These are phyloP conservation scores for Mormyrus iriodes DNA, from an alignment of 2,113 vertebrate genomes.

Conservation along the genomic window DNA sequence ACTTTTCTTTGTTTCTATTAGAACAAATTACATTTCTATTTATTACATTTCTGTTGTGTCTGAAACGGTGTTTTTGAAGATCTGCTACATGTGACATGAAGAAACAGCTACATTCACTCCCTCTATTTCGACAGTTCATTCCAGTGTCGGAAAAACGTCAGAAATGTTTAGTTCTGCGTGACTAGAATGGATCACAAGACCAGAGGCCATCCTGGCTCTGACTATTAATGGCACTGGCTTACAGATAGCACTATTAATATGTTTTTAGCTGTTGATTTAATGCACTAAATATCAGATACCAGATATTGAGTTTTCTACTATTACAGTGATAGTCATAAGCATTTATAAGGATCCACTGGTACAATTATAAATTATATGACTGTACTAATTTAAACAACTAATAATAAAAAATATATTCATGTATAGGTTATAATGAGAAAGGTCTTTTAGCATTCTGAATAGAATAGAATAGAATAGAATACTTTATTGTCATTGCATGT, in stretches of 20 bases:
- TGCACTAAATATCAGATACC: constrained; percentile 93
- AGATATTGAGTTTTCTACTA: constrained; percentile 59
- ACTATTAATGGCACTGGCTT: constrained; percentile 88
- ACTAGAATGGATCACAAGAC: constrained; percentile 93
- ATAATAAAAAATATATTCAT: background rate
- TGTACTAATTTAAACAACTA: background rate
- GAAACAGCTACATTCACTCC: constrained; percentile 82
- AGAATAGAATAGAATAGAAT: background rate
- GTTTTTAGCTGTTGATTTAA: constrained; percentile 88
- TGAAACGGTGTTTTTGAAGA: constrained; percentile 60
- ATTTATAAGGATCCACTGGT: background rate
- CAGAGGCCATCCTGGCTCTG: constrained; percentile 74
- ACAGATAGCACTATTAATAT: constrained; percentile 88
- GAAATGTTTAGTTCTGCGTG: constrained; percentile 97
- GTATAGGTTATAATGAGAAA: background rate
- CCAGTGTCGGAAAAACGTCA: constrained; percentile 93
- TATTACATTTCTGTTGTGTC: constrained; percentile 35
- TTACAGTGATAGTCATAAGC: constrained; percentile 66
- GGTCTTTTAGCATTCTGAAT: background rate
- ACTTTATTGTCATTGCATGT: background rate
- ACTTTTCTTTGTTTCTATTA: background rate
- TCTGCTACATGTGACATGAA: constrained; percentile 81
- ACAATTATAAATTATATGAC: background rate
- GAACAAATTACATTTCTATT: background rate
- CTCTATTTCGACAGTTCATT: constrained; percentile 95